These are phyloP conservation scores for Limenitis camilla DNA, from an alignment of 2,888 invertebrate species.

Conservation along the genomic window DNA sequence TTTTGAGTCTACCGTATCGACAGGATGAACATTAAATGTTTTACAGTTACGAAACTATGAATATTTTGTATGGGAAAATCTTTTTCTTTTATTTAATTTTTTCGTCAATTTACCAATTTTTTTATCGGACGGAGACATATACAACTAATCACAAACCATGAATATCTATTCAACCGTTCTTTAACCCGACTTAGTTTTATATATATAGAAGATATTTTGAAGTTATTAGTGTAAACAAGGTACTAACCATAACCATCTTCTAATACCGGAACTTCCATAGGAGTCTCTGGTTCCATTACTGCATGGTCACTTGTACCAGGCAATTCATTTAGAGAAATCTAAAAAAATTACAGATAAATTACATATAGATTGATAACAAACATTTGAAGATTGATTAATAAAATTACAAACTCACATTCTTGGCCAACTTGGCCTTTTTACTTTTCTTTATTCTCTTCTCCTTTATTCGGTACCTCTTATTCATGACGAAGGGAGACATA, in stretches of 20 bases:
- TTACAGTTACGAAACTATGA: too few relatives aligned
- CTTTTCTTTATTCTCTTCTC: conserved; percentile 26
- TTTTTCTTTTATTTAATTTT: too few relatives aligned
- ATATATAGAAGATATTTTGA: too few relatives aligned
- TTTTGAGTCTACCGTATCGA: too few relatives aligned
- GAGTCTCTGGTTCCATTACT: conserved; percentile 1
- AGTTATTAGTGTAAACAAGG: background rate
- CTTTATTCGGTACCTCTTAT: conserved; percentile 30
- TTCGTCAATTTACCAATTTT: too few relatives aligned
- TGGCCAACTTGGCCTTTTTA: conserved; percentile 5
- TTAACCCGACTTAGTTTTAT: too few relatives aligned
- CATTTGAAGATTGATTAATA: conserved; percentile 1
- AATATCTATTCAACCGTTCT: too few relatives aligned
- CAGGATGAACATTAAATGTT: too few relatives aligned
- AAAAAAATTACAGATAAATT: background rate
- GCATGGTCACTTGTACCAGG: conserved; percentile 9
- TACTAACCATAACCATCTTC: conserved; percentile 61
- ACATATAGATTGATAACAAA: background rate
- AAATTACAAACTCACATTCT: background rate
- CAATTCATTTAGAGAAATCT: background rate
- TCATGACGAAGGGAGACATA: background rate
- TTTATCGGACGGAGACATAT: too few relatives aligned
- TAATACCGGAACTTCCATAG: conserved; percentile 32
- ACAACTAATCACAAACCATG: too few relatives aligned
- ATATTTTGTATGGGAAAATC: too few relatives aligned